Evolutionary conservation across 2,113 vertebrate species (phyloP), one percentile per base, ranked within the genome.

Genomic region (Perca flavescens): DNA sequence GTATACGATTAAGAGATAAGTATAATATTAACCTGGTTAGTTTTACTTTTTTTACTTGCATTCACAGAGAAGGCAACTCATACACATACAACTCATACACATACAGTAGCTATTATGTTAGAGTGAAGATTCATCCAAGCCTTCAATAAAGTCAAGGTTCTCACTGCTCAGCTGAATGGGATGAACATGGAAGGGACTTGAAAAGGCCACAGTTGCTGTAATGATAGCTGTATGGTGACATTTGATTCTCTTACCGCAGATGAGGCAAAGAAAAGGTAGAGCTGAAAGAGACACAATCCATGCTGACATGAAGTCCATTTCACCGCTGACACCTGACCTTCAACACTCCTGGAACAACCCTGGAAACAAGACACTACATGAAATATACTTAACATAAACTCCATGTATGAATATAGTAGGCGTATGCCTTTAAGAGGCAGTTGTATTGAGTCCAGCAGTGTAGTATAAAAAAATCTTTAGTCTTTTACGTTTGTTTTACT

Each of bases 211-310:
- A 47, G 84, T 79, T 74, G 70, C 71, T 66, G 60, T 80, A 86
- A 80, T 54, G 69, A 85, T 56, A 79, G 83, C 69, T 88, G 31
- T 46, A n/a, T n/a, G 2, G 79, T 83, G 86, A 90, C 87, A 88
- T 90, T 76, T 80, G 83, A 79, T 84, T 85, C 60, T 82, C 92
- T 94, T 92, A 94, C 92, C 92, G 77, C 73, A 89, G 74, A 92
- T 82, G 80, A 93, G 69, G 77, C 82, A 84, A 49, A 92, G 74
- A 80, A 92, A 88, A 60, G 77, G 86, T 66, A 91, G 78, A 60
- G 62, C 71, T 15, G 82, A 86, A 74, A 70, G 56, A 79, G 74
- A 85, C 78, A 83, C 43, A 78, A 87, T 89, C 85, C 85, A 84
- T 50, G 84, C 57, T 66, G 91, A 90, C 79, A 83, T 82, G 70